Evolutionary conservation across 1,140 invertebrate species (phyloP).

Genomic region (Drosophila ficusphila): DNA sequence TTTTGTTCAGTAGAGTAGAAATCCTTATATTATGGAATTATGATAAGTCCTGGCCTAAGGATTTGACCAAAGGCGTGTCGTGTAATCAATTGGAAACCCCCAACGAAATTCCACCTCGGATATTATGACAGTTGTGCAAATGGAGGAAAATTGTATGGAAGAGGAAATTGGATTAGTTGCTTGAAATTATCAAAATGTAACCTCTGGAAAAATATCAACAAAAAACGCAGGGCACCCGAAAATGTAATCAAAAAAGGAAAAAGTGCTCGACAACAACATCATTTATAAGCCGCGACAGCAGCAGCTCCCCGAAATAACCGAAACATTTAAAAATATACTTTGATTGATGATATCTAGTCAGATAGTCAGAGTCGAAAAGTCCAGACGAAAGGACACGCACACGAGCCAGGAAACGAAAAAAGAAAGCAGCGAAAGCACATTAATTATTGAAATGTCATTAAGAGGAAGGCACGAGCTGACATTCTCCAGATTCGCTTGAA

Average conservation of each 20-base stretch:
- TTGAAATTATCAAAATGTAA: constrained; percentile 56
- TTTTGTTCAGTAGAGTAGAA: constrained; percentile 50
- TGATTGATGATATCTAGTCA: constrained; percentile 74
- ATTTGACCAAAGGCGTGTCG: constrained; percentile 52
- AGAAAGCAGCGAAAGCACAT: constrained; percentile 64
- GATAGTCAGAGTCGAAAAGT: constrained; percentile 64
- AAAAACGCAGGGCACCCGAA: constrained; percentile 28
- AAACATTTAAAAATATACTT: constrained; percentile 74
- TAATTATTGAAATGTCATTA: constrained; percentile 83
- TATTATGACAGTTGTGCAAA: constrained; percentile 74
- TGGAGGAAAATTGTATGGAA: constrained; percentile 38
- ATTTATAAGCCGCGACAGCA: constrained; percentile 78
- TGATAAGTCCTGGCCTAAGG: constrained; percentile 34
- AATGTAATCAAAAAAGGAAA: constrained; percentile 56
- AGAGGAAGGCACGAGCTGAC: constrained; percentile 67
- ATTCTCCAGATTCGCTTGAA: constrained; percentile 76
- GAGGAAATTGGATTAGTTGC: constrained; percentile 58
- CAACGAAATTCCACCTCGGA: constrained; percentile 4
- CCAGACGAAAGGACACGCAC: constrained; percentile 71
- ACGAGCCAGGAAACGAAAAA: constrained; percentile 47
- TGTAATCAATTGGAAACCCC: constrained; percentile 63
- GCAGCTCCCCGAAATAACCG: constrained; percentile 47
- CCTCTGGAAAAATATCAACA: constrained; percentile 55
- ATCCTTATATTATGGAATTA: constrained; percentile 67
- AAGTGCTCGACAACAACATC: constrained; percentile 58